phyloP scores from a whole-genome alignment of 2,113 vertebrate species.

The Naja naja region DNA sequence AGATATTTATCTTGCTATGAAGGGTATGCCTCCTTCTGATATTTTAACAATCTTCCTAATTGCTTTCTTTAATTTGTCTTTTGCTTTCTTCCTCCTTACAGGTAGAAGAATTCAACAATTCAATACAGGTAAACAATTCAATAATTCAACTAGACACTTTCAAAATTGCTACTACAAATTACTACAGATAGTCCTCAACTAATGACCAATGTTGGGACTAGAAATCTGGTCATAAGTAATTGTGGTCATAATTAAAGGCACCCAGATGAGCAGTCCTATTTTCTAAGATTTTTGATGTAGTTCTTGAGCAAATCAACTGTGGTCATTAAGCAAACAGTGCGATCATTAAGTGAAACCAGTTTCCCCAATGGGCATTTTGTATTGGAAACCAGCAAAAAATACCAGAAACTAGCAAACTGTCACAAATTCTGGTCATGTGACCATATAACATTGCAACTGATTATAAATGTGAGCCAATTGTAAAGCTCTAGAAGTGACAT shows the following conservation, averaged over 20 bases:
- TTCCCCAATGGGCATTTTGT: neutral
- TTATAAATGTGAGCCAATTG: neutral
- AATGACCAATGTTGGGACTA: neutral
- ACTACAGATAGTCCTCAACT: neutral
- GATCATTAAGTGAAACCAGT: too few relatives aligned
- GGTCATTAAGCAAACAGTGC: neutral
- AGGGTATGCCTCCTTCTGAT: neutral
- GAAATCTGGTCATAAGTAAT: neutral
- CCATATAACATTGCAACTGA: neutral
- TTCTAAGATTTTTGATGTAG: neutral
- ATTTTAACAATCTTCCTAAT: neutral
- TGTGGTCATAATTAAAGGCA: neutral
- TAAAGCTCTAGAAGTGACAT: neutral
- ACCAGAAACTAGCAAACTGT: neutral
- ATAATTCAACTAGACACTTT: slow-evolving; percentile 19
- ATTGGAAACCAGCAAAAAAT: neutral
- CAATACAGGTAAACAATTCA: neutral
- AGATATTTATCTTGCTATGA: neutral
- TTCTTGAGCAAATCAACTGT: neutral
- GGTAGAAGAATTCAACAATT: neutral
- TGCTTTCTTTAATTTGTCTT: slow-evolving; percentile 24
- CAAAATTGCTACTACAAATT: slow-evolving; percentile 37
- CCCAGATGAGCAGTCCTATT: neutral
- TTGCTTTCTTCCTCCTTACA: slow-evolving; percentile 1
- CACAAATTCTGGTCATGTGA: neutral